Percentiles rank a stretch among this genome's conserved stretches.
phyloP scores from a whole-genome alignment of 2,113 vertebrate genomes.

The Himantopus leucocephalus region DNA sequence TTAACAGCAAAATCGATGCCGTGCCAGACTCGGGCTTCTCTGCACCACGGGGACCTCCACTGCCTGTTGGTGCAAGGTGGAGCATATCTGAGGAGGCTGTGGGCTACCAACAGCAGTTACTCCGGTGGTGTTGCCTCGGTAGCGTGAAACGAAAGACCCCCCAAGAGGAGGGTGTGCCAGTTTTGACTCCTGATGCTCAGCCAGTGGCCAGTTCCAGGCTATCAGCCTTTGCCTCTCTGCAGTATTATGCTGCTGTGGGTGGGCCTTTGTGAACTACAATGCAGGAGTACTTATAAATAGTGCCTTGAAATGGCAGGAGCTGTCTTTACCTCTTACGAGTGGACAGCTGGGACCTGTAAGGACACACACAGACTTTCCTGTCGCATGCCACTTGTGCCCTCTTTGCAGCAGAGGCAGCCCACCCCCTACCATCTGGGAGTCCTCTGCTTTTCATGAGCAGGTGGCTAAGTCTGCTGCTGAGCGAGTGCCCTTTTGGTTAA shows the following conservation, averaged over 20 bases:
- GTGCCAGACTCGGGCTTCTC: not conserved
- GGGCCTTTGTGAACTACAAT: not conserved
- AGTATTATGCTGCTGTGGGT: not conserved
- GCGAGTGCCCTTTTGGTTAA: not conserved
- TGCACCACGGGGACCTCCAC: fast-evolving
- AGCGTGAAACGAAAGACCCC: not conserved
- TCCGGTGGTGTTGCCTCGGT: not conserved
- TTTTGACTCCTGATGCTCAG: not conserved
- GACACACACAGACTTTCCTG: not conserved
- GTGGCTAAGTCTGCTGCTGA: not conserved
- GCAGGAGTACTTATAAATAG: not conserved
- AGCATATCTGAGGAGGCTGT: fast-evolving
- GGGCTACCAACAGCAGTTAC: not conserved
- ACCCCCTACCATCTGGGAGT: not conserved
- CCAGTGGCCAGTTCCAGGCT: not conserved
- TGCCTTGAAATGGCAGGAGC: not conserved
- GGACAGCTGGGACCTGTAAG: not conserved
- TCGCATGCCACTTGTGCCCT: not conserved
- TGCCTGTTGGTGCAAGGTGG: not conserved
- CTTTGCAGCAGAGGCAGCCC: not conserved
- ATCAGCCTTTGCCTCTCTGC: not conserved
- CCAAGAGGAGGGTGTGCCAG: not conserved
- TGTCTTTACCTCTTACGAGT: not conserved
- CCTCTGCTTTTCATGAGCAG: not conserved
- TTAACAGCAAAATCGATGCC: fast-evolving